These are phyloP conservation scores for Ormia ochracea DNA, from an alignment of 2,888 invertebrate genomes.

Conservation along the genomic window DNA sequence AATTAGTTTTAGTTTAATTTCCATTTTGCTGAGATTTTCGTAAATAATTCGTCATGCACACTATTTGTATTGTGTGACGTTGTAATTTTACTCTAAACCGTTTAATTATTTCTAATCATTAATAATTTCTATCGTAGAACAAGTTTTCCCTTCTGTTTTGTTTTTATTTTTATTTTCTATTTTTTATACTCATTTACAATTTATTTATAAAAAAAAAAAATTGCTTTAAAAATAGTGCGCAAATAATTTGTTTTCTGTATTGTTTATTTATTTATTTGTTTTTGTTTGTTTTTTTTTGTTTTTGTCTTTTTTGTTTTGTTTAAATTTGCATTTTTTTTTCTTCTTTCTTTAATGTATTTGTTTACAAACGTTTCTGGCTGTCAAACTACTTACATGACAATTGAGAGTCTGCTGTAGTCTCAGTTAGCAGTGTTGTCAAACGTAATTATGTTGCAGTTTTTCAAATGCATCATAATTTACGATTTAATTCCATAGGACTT, in stretches of 20 bases:
- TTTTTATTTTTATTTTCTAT: slow-evolving; percentile 23
- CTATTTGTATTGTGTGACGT: not conserved
- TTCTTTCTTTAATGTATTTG: slow-evolving; percentile 28
- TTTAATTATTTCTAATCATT: not conserved
- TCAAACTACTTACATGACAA: slow-evolving; percentile 1
- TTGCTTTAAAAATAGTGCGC: slow-evolving; percentile 73
- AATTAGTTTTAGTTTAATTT: not conserved
- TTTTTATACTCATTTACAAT: not conserved
- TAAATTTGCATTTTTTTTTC: slow-evolving; percentile 3
- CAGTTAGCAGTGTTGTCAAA: not conserved
- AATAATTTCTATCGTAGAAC: not conserved
- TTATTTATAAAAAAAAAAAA: slow-evolving; percentile 28
- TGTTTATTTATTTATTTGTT: slow-evolving; percentile 41
- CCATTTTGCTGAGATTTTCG: not conserved
- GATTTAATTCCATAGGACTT: too few relatives aligned
- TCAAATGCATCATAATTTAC: too few relatives aligned
- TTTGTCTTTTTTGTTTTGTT: not conserved
- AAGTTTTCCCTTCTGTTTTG: slow-evolving; percentile 19
- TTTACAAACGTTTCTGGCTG: not conserved
- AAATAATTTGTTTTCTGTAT: slow-evolving; percentile 65
- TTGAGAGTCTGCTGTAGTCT: not conserved
- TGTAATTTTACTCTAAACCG: not conserved
- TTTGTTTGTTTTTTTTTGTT: slow-evolving; percentile 15
- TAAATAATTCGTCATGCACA: not conserved
- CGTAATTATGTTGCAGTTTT: too few relatives aligned